Evolutionary conservation across 2,888 invertebrate genomes (phyloP).

Genomic region (Ceramica pisi): DNA sequence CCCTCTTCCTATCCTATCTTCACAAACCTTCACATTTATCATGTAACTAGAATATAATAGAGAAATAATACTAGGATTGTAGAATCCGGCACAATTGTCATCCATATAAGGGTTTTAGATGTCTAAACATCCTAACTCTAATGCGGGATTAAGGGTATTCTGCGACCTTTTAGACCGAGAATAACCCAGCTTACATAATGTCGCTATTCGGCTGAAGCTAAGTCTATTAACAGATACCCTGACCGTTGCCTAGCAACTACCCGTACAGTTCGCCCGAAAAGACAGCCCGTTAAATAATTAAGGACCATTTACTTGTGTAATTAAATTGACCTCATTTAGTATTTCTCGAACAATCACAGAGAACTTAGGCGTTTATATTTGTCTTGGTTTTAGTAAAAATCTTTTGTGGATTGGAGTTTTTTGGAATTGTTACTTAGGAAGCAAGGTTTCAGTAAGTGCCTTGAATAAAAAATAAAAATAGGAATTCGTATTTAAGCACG

Average conservation of each 20-base stretch:
- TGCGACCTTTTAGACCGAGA: slow-evolving; percentile 28
- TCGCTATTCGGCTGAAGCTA: slow-evolving; percentile 17
- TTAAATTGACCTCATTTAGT: slow-evolving; percentile 46
- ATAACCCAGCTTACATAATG: slow-evolving; percentile 32
- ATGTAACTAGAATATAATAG: too few species aligned
- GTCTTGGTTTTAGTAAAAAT: neutral
- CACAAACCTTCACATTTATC: too few species aligned
- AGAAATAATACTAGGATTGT: neutral
- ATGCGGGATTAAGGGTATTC: slow-evolving; percentile 35
- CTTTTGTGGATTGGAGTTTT: neutral
- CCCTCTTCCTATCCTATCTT: too few species aligned
- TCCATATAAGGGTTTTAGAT: slow-evolving; percentile 26
- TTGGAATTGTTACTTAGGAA: neutral
- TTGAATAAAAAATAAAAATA: neutral
- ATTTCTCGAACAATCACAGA: slow-evolving; percentile 31
- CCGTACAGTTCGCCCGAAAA: slow-evolving; percentile 15
- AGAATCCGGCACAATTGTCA: slow-evolving; percentile 5
- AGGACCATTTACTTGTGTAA: slow-evolving; percentile 40
- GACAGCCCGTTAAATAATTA: slow-evolving; percentile 53
- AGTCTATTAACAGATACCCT: slow-evolving; percentile 48
- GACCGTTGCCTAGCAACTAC: slow-evolving; percentile 36
- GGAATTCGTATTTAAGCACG: neutral
- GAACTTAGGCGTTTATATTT: neutral
- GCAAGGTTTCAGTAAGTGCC: neutral
- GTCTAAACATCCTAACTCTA: slow-evolving; percentile 34